Conservation (phyloP, 1,140 invertebrate species). For the Macrobrachium nipponense region DNA sequence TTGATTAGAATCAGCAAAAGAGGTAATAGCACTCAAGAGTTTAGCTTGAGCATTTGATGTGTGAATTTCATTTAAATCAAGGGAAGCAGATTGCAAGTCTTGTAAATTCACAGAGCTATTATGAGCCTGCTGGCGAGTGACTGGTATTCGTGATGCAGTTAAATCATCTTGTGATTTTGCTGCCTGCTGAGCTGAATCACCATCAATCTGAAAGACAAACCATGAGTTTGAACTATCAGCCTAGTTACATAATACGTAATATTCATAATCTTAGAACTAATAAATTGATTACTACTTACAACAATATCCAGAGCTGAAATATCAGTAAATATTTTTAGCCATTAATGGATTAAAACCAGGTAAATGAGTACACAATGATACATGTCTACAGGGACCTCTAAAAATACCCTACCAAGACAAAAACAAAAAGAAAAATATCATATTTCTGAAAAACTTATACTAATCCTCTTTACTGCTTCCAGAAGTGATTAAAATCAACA, state of each 20-base stretch:
- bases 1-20: conserved; percentile 26
- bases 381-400: too few relatives aligned
- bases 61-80: conserved; percentile 37
- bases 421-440: too few relatives aligned
- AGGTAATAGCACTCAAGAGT: conserved; percentile 30
- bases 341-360: conserved; percentile 21
- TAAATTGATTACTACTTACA: not conserved
- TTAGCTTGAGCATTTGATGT: conserved; percentile 29
- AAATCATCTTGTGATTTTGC: conserved; percentile 12
- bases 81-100: conserved; percentile 28
- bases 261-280: not conserved
- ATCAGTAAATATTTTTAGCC: not conserved
- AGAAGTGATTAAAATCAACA: too few relatives aligned
- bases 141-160: conserved; percentile 27
- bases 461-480: too few relatives aligned
- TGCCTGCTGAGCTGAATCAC: not conserved
- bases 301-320: not conserved
- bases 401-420: too few relatives aligned
- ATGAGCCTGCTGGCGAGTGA: conserved; percentile 11
- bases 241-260: too few relatives aligned
- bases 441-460: too few relatives aligned
- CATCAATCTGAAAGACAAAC: conserved; percentile 29
- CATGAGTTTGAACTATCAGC: too few relatives aligned
- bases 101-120: not conserved
- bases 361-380: too few relatives aligned